Percentiles rank a stretch among this genome's conserved stretches.
Conservation (phyloP, 2,797 vertebrate species). For the Myripristis murdjan region DNA sequence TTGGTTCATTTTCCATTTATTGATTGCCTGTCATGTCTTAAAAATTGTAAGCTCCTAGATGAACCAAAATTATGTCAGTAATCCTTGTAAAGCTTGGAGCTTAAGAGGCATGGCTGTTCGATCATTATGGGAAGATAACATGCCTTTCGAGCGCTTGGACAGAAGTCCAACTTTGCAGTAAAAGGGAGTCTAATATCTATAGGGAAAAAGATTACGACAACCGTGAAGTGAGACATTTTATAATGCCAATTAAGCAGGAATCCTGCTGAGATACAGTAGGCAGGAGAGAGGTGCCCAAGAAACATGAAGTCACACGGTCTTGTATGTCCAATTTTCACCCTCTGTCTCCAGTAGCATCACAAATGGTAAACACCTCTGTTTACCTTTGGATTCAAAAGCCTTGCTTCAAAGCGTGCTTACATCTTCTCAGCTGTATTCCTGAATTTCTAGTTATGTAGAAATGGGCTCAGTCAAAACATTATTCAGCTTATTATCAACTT, state of each 20-base stretch:
- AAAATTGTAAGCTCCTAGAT: slow-evolving; percentile 60
- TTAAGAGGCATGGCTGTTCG: slow-evolving; percentile 29
- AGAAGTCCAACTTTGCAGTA: slow-evolving; percentile 39
- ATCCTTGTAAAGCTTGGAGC: slow-evolving; percentile 63
- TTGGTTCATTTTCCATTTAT: slow-evolving; percentile 66
- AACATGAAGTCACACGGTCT: neutral
- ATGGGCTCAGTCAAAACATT: slow-evolving; percentile 30
- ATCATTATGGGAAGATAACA: slow-evolving; percentile 61
- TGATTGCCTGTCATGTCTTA: slow-evolving; percentile 67
- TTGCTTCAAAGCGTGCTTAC: slow-evolving; percentile 14
- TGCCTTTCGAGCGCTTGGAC: slow-evolving; percentile 45
- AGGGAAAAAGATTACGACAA: slow-evolving; percentile 34
- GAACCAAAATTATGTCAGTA: slow-evolving; percentile 58
- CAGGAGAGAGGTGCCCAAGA: slow-evolving; percentile 21
- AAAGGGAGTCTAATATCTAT: slow-evolving; percentile 30
- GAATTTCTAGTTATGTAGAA: slow-evolving; percentile 16
- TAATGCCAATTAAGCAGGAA: slow-evolving; percentile 42
- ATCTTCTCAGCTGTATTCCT: slow-evolving; percentile 34
- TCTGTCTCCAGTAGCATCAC: slow-evolving; percentile 15
- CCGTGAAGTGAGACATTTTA: slow-evolving; percentile 55
- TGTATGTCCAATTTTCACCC: neutral
- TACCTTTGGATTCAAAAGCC: slow-evolving; percentile 11
- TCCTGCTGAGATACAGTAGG: slow-evolving; percentile 33
- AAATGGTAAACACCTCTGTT: slow-evolving; percentile 10
- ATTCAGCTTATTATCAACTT: slow-evolving; percentile 15